Base-by-base conservation (phyloP, 2,888 invertebrate species). In the Stratiomys singularior region DNA sequence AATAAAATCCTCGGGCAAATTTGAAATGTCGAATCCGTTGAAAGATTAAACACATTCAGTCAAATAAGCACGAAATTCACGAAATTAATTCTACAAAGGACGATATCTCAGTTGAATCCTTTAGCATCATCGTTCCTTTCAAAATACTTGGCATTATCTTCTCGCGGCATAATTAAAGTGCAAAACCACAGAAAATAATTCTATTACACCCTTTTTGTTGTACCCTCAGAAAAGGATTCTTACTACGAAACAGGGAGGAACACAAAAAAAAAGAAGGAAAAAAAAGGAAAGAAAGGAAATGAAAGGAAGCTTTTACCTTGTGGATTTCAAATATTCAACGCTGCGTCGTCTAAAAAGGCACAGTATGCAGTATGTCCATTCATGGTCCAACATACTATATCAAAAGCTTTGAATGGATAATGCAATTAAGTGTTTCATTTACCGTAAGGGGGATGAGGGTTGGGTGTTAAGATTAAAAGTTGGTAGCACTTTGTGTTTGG, bases 391-490 rank as follows among this genome's bases (percentile, higher is more conserved):
- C 52, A 4, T 13, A 13, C 52, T 52, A 4, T 13, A n/a, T n/a
- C 52, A 52, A 52, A 52, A 52, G 52, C 52, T 52, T 52, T 52
- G 52, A 52, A 52, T 52, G 52, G 52, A 18, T 52, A 52, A 52
- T 52, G 52, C 52, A 52, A 52, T 52, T 52, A 52, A 52, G 18
- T 52, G 52, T 52, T 52, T 52, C 52, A 52, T 52, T 52, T 52
- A 52, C 52, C 18, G 18, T 52, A 4, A 13, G 52, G n/a, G n/a
- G n/a, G n/a, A n/a, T n/a, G n/a, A n/a, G n/a, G n/a, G n/a, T 37
- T 3, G 37, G 9, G 37, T 3, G 37, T 37, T 18, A 9, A 18
- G 52, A 52, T 52, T 52, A 52, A 52, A 52, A 52, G 52, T 52
- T 15, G 18, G 52, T 52, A 18, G 52, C 18, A 18, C 52, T 52